A percentile compares a stretch with the other conserved stretches of the same genome.
phyloP scores from a whole-genome alignment of 2,888 invertebrate species.

The Pyrgus malvae region DNA sequence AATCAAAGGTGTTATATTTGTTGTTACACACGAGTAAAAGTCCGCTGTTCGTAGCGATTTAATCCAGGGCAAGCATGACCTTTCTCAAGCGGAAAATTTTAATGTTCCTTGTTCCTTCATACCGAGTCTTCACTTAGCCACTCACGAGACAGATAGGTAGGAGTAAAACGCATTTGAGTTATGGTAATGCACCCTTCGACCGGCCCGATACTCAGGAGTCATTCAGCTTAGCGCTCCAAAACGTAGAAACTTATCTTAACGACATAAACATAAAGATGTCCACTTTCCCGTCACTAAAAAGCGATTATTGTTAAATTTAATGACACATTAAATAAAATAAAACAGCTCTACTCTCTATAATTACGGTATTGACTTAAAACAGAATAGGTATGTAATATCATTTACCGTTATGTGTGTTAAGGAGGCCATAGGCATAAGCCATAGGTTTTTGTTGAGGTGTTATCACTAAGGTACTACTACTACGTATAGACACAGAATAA shows the following conservation, averaged over 20 bases:
- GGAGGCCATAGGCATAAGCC: neutral
- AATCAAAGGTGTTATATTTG: too few relatives aligned
- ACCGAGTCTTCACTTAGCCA: slow-evolving; percentile 20
- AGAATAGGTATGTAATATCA: slow-evolving; percentile 22
- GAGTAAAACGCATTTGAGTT: slow-evolving; percentile 41
- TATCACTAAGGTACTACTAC: too few relatives aligned
- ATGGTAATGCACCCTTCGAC: slow-evolving; percentile 40
- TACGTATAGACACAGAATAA: too few relatives aligned
- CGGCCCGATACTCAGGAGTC: slow-evolving; percentile 36
- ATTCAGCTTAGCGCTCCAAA: slow-evolving; percentile 37
- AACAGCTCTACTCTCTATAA: slow-evolving; percentile 59
- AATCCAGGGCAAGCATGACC: slow-evolving; percentile 11
- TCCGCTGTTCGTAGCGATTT: neutral
- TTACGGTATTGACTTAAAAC: slow-evolving; percentile 46
- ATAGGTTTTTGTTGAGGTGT: too few relatives aligned
- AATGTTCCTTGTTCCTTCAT: slow-evolving; percentile 10
- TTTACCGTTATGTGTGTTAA: slow-evolving; percentile 27
- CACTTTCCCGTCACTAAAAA: slow-evolving; percentile 68
- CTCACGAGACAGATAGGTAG: slow-evolving; percentile 36
- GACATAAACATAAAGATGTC: slow-evolving; percentile 73
- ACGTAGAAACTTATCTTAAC: slow-evolving; percentile 65
- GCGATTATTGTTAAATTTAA: slow-evolving; percentile 79
- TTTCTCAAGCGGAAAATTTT: slow-evolving; percentile 21
- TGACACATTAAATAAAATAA: slow-evolving; percentile 69
- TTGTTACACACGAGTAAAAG: too few relatives aligned